Evolutionary conservation across 2,888 invertebrate genomes (phyloP).

Genomic region (Polymixis flavicincta): DNA sequence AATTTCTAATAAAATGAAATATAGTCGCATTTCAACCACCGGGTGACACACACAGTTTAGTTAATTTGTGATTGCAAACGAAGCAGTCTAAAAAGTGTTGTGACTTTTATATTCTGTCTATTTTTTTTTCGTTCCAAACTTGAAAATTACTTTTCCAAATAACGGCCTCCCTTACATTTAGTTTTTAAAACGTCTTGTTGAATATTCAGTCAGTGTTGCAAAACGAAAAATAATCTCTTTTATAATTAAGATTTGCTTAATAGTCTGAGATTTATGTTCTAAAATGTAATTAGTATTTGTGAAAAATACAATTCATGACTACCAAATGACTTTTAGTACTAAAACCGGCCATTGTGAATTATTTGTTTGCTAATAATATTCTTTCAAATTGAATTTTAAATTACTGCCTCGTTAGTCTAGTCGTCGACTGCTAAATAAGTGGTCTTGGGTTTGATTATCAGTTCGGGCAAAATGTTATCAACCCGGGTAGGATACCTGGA

Average conservation of each 20-base stretch:
- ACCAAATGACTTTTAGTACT: conserved; percentile 18
- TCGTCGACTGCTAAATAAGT: not conserved
- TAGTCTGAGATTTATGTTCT: conserved; percentile 50
- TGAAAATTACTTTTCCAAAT: conserved; percentile 25
- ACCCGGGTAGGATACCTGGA: not conserved
- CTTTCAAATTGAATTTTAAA: not conserved
- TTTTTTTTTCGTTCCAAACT: conserved; percentile 22
- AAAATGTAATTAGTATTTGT: conserved; percentile 42
- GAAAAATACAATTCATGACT: conserved; percentile 33
- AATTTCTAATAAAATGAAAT: too few relatives aligned
- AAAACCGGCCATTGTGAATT: conserved; percentile 1
- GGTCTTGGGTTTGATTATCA: not conserved
- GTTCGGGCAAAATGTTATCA: too few relatives aligned
- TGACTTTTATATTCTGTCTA: not conserved
- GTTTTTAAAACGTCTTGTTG: conserved; percentile 27
- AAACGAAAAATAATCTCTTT: conserved; percentile 54
- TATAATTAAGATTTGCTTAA: conserved; percentile 46
- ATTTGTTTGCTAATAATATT: not conserved
- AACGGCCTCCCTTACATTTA: conserved; percentile 37
- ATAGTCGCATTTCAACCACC: too few relatives aligned
- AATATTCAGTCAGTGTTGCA: conserved; percentile 35
- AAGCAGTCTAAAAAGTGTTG: not conserved
- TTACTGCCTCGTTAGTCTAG: not conserved
- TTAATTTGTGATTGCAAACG: not conserved
- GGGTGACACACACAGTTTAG: not conserved